Base-by-base conservation (phyloP, 2,888 invertebrate genomes). In the Deilephila porcellus region DNA sequence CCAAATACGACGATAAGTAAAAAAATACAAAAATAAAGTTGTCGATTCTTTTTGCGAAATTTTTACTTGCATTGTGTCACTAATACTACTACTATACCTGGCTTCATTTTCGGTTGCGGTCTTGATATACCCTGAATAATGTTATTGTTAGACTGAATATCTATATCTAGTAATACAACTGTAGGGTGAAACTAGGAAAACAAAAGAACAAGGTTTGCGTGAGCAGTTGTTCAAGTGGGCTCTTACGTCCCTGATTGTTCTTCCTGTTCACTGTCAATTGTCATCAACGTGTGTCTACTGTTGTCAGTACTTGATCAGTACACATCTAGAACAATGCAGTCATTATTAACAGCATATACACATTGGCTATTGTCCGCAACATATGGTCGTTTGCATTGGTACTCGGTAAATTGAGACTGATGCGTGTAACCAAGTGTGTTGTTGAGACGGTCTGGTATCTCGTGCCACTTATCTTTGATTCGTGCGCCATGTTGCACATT, bases 341-440 rank as follows among this genome's bases (percentile, higher is more conserved):
- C 59, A 73, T 72, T 71, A 73, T 25, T 37, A 63, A 20, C 32
- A 14, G 56, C 62, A 71, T 56, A 71, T 82, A 79, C 83, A 84
- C 80, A 79, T 76, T 60, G 71, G 62, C 76, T 78, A 81, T 84
- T 80, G 81, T 82, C 74, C 76, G 45, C 45, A n/a, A 37, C 34
- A 52, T 5, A 74, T 78, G 77, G 78, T 79, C 85, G 83, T 85
- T 86, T 84, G 81, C 81, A 83, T 83, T 82, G 82, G 78, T 64
- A 78, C 77, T 80, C 74, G 75, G 81, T 84, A 83, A 81, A 86
- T 89, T 86, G 81, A 83, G 78, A 82, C 78, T 82, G 80, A 84
- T 81, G 79, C 77, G 72, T 79, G 78, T 82, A 83, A 86, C 77
- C 78, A 80, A 81, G 79, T 74, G 77, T 80, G 85, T 85, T 86